Base-by-base conservation (phyloP, 2,888 invertebrate genomes). In the Oscheius sp. region DNA sequence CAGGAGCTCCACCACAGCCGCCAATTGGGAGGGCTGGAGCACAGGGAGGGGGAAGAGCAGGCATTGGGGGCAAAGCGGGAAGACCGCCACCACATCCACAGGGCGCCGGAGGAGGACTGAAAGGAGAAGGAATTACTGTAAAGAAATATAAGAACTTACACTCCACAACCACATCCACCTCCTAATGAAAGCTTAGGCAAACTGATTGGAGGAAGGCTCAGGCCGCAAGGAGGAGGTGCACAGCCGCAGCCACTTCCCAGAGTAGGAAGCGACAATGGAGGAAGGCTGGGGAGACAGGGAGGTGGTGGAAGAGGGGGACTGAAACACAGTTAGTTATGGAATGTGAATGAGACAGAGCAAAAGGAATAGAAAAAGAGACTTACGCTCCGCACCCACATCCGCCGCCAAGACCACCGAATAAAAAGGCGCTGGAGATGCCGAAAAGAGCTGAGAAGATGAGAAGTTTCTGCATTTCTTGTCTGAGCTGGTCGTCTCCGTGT, bases 1-100 rank as follows among this genome's bases (percentile, higher is more conserved):
- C 53, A 55, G 58, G 58, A 58, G 58, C 58, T 12, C 58, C 58
- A n/a, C 58, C 25, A 12, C 58, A 58, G 1, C 58, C 55, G 6
- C 55, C 27, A 13, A n/a, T n/a, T 12, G 58, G 29, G 9, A 29
- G 58, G 27, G 58, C 27, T n/a, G 58, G 58, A 12, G 27, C 58
- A 58, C 29, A 23, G 9, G 25, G 25, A 29, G 27, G 18, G 27
- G 27, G n/a, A 18, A 27, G 58, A 27, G 27, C 25, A 58, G 58
- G 27, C 13, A 55, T 21, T 6, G 3, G 7, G 55, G 55, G 55
- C 12, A 58, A 29, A 12, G 58, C n/a, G 12, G 35, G 58, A 58
- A 35, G 58, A 5, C 29, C 29, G 7, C 58, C 58, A 16, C 58
- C 58, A 27, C 58, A 58, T 1, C 58, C 58, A 29, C 58, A 58